Conservation (phyloP, 2,888 invertebrate genomes). For the Catocala nupta region DNA sequence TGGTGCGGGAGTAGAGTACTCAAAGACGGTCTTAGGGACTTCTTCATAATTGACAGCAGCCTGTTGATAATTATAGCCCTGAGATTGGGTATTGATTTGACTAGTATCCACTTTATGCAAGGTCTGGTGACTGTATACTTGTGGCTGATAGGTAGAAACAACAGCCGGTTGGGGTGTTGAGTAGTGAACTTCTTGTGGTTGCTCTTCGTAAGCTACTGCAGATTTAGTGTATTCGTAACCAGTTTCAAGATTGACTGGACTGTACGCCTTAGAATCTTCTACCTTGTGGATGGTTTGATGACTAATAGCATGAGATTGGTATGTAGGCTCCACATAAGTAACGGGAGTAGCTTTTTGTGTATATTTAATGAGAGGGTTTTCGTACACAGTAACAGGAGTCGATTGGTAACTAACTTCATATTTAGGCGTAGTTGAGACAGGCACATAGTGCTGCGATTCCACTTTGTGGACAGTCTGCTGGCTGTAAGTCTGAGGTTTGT, state of each 20-base stretch:
- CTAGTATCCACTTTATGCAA: slow-evolving; percentile 68
- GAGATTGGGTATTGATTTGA: slow-evolving; percentile 64
- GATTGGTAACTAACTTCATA: slow-evolving; percentile 70
- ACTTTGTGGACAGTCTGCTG: slow-evolving; percentile 72
- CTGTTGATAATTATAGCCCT: slow-evolving; percentile 48
- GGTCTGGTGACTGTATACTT: slow-evolving; percentile 69
- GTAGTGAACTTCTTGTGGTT: slow-evolving; percentile 57
- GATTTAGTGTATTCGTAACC: slow-evolving; percentile 58
- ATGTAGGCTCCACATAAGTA: slow-evolving; percentile 61
- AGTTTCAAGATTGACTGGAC: slow-evolving; percentile 52
- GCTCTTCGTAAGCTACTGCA: slow-evolving; percentile 50
- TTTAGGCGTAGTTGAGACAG: slow-evolving; percentile 71
- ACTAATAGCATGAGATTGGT: slow-evolving; percentile 66
- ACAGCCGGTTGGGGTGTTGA: slow-evolving; percentile 61
- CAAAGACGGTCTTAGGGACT: slow-evolving; percentile 50
- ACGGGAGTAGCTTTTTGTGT: slow-evolving; percentile 72
- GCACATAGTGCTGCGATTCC: slow-evolving; percentile 61
- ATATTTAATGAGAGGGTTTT: slow-evolving; percentile 77
- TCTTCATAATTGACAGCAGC: slow-evolving; percentile 57
- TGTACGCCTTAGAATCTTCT: slow-evolving; percentile 62
- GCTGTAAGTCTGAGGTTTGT: slow-evolving; percentile 62
- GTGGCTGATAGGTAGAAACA: slow-evolving; percentile 68
- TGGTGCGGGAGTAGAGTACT: slow-evolving; percentile 25
- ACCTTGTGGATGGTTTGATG: slow-evolving; percentile 73
- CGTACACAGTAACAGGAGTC: slow-evolving; percentile 73